Evolutionary conservation across 1,140 invertebrate genomes (phyloP).

Genomic region (Drosophila erecta): DNA sequence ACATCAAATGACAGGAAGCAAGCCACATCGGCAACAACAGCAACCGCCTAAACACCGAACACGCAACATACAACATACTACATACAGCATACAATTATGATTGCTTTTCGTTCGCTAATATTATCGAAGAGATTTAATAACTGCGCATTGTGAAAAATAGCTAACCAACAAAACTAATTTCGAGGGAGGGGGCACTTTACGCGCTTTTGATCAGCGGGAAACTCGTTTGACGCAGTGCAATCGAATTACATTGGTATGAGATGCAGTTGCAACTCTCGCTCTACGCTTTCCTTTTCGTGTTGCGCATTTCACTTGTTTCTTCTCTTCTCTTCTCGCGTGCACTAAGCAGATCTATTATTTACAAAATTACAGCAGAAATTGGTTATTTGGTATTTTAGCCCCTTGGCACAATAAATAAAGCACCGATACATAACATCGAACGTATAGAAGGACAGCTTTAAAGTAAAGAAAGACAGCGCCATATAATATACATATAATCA

Average conservation of each 20-base stretch:
- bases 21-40: slow-evolving; percentile 21
- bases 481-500: no score
- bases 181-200: slow-evolving; percentile 49
- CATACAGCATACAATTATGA: slow-evolving; percentile 8
- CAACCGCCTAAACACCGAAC: not conserved
- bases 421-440: no score
- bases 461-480: not conserved
- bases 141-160: slow-evolving; percentile 74
- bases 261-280: slow-evolving; percentile 32
- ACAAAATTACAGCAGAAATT: no score
- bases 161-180: slow-evolving; percentile 26
- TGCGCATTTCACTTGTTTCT: slow-evolving; percentile 33
- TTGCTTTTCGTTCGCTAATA: slow-evolving; percentile 45
- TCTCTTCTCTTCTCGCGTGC: slow-evolving; percentile 33
- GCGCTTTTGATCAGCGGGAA: slow-evolving; percentile 67
- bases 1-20: slow-evolving; percentile 69
- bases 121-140: slow-evolving; percentile 71
- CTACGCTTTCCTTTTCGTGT: slow-evolving; percentile 36
- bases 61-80: not conserved
- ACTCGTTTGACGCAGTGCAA: slow-evolving; percentile 52
- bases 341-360: not conserved
- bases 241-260: slow-evolving; percentile 28
- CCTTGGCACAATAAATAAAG: no score
- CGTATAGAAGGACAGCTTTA: not conserved
- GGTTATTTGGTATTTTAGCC: no score